Base-by-base conservation (phyloP, 1,140 invertebrate species). In the Drosophila equinoxialis region DNA sequence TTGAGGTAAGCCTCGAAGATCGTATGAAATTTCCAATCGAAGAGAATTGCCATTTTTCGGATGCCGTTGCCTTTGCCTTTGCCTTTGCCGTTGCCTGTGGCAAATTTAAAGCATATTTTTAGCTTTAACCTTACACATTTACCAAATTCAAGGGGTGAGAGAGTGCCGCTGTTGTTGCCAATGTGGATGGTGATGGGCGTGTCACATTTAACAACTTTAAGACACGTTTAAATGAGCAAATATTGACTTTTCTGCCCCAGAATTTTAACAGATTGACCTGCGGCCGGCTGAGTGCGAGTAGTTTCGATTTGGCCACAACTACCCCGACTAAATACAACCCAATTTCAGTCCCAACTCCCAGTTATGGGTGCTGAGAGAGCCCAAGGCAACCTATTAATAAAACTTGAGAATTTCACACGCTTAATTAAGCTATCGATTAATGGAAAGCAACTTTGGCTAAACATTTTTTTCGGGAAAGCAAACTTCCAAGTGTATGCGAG, bases 371-470 rank as follows among this genome's bases (percentile, higher is more conserved):
- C 14, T 2, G 39, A 33, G 10, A 63, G 59, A 76, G 45, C 26
- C 79, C 84, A 83, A 87, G 77, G 79, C 84, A 80, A 80, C 83
- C 83, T 87, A 87, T 87, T 83, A 87, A 87, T 87, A 87, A 67
- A 80, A 60, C 61, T 62, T 33, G 73, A 83, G 69, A 87, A 72
- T 77, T 74, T 75, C 77, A 83, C 70, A 87, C 83, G 84, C 83
- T 87, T 87, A 87, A 87, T 87, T 87, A 87, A 83, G 72, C 84
- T 89, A 87, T 87, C 84, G 83, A 87, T 87, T 87, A 70, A 70
- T 87, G 60, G 61, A 33, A 59, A 20, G 1, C 45, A 51, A 51
- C 45, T 51, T 51, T 23, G 45, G 17, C 45, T 51, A 23, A 23
- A 51, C 45, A 11, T 48, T 7, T 51, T 48, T 51, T 51, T 51